Evolutionary conservation across 2,888 invertebrate genomes (phyloP), one percentile per base, ranked within the genome.

Genomic region (Platycheirus albimanus): DNA sequence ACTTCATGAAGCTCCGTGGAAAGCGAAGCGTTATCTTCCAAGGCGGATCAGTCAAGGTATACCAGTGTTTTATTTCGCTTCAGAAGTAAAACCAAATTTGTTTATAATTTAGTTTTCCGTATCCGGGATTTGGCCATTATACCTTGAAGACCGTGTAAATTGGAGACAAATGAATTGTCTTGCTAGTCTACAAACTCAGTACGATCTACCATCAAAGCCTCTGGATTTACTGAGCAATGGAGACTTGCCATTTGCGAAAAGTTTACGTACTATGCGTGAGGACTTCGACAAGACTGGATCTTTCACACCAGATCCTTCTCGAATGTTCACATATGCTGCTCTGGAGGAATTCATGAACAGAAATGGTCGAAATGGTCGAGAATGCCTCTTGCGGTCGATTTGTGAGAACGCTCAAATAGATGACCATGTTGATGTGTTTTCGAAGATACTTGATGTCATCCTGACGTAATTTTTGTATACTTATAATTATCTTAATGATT

Each of bases 371-470:
- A 51, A 87, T 70, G 90, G 90, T 0, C 85, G 84, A 10, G 85
- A 87, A 63, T 90, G 90, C 74, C 81, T 90, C 3, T 45, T 89
- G 24, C 85, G 90, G 7, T 86, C 89, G 30, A 90, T 90, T 33
- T 90, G 90, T 77, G 90, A 90, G 81, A 90, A 89, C 86, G 89
- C 87, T 0, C 89, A 89, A 81, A 74, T 88, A 3, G 86, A 88
- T 76, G 87, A 28, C 0, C 45, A 45, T 64, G 15, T 13, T 56
- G 56, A 13, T 24, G 77, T 15, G 1, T 45, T 45, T 20, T 47
- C 24, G 19, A 45, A 87, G 85, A 86, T 89, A 24, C 85, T 90
- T 10, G 85, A 88, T 85, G 86, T 87, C n/a, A 76, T 89, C 54
- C 80, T 89, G 19, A 89, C 87, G 89, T 89, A 67, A 87, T 87